These are phyloP conservation scores for Nothoprocta pentlandii DNA, from an alignment of 2,113 vertebrate species.

Conservation along the genomic window DNA sequence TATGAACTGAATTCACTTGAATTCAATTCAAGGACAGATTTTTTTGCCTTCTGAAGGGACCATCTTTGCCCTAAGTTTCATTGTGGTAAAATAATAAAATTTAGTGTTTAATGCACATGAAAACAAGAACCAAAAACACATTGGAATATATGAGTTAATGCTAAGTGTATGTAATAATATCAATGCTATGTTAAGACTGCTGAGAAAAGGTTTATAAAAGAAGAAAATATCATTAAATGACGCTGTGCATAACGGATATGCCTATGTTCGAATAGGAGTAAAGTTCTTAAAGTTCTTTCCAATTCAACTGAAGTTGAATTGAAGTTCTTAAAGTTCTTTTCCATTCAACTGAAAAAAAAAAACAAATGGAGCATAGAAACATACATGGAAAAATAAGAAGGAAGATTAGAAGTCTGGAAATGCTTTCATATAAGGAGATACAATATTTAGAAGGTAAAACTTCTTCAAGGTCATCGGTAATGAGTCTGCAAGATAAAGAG, in stretches of 20 bases:
- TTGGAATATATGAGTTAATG: neutral
- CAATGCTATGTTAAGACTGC: neutral
- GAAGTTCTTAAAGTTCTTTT: neutral
- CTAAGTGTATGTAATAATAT: fast-evolving
- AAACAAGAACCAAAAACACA: neutral
- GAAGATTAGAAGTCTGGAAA: neutral
- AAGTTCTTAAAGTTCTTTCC: neutral
- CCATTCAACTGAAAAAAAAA: neutral
- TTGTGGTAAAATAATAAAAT: neutral
- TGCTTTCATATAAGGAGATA: neutral
- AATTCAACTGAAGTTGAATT: neutral
- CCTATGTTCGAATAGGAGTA: neutral
- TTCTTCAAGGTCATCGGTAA: neutral
- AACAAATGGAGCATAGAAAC: neutral
- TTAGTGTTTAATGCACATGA: neutral
- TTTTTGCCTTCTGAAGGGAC: neutral
- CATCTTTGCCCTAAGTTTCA: neutral
- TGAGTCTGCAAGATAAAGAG: neutral
- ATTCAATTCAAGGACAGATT: neutral
- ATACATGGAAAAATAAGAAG: neutral
- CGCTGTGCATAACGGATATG: neutral
- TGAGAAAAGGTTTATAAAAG: neutral
- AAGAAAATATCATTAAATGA: neutral
- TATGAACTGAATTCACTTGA: neutral
- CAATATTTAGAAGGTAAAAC: neutral